Base-by-base conservation (phyloP, 2,113 vertebrate species). In the Blennius ocellaris region DNA sequence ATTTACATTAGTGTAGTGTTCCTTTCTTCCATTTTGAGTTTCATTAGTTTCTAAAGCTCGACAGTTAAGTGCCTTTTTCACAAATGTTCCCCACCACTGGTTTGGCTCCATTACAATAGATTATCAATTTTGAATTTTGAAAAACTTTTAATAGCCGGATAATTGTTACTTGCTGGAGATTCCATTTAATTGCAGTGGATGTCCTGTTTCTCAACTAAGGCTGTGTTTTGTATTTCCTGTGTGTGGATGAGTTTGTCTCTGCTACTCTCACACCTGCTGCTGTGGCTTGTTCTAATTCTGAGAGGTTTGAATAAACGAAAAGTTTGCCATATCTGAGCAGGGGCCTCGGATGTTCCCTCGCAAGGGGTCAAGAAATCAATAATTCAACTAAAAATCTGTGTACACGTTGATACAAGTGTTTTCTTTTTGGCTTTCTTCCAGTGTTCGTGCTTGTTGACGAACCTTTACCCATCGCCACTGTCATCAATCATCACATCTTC, bases 1-100 rank as follows among this genome's bases (percentile, higher is more conserved):
- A 98, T 97, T 98, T 97, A 97, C 96, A 97, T 98, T 96, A 96
- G 95, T 94, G 95, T 92, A 95, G 94, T 95, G 95, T 97, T 97
- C 96, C 95, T 93, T 93, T 93, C 90, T 92, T 93, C 90, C 88
- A 90, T 87, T 94, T 97, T 97, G 95, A 96, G 94, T 97, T 96
- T 97, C 95, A 98, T 99, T 97, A 98, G 96, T 96, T 97, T 93
- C 94, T 96, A 95, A 96, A 90, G 90, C 87, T 82, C 83, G 83
- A 91, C 91, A 92, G 92, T 92, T 94, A 94, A 94, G 85, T 92
- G 92, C 90, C 89, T 93, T 92, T 92, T 92, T 94, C 88, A 93
- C 76, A 93, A 89, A 91, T 93, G 92, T 94, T 93, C 93, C 88
- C 90, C 92, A 87, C 89, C 92, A 93, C 90, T 94, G 93, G 82